A percentile compares a stretch with the other conserved stretches of the same genome.
Evolutionary conservation across 2,888 invertebrate genomes (phyloP).

Genomic region (Bombylius major): DNA sequence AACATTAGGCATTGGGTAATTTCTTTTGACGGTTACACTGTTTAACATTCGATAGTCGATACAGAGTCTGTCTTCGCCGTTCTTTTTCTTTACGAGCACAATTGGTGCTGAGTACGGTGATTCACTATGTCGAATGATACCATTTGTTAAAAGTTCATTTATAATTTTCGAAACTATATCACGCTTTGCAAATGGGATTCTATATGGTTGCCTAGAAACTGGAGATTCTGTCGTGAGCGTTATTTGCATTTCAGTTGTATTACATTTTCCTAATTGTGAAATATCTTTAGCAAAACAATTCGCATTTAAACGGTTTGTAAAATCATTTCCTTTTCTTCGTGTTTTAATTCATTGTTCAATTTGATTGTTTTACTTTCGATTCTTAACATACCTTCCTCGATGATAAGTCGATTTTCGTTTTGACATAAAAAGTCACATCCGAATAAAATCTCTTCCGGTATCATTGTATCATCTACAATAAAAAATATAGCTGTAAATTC

Average conservation of each 20-base stretch:
- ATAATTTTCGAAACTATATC: background rate
- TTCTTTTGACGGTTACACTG: background rate
- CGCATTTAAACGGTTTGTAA: background rate
- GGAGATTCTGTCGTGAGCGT: background rate
- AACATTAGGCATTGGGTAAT: background rate
- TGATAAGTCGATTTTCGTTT: background rate
- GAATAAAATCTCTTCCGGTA: background rate
- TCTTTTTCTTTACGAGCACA: background rate
- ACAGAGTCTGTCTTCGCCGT: background rate
- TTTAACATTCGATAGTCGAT: background rate
- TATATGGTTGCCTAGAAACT: background rate
- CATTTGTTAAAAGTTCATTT: background rate
- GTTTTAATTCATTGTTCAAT: background rate
- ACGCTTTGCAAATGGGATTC: background rate
- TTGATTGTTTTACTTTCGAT: background rate
- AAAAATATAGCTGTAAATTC: background rate
- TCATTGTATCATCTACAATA: background rate
- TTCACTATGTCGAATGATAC: background rate
- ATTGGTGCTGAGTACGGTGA: background rate
- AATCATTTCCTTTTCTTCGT: background rate
- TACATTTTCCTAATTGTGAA: background rate
- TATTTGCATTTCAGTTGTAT: background rate
- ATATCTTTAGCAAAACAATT: background rate
- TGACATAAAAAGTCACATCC: constrained; percentile 5
- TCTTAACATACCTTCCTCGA: constrained; percentile 2